A percentile compares a stretch with the other conserved stretches of the same genome.
phyloP scores from a whole-genome alignment of 2,888 invertebrate genomes.

The Pinctada fucata region DNA sequence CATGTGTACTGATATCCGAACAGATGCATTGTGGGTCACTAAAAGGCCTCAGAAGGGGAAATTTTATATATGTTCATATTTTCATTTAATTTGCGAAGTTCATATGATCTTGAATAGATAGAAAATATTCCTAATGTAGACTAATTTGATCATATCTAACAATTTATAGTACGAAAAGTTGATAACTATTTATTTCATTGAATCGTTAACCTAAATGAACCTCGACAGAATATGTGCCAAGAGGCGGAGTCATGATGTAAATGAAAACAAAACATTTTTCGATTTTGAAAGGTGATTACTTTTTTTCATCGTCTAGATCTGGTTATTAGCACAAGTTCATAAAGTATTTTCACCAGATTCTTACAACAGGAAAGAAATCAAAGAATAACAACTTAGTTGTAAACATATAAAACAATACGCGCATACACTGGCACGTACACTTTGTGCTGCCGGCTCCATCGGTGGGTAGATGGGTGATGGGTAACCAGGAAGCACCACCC shows the following conservation, averaged over 20 bases:
- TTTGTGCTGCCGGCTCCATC: no score
- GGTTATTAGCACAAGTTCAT: no score
- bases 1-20: slow-evolving; percentile 54
- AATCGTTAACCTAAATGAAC: neutral
- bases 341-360: no score
- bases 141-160: neutral
- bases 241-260: neutral
- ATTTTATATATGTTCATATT: neutral
- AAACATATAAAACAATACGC: no score
- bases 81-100: neutral
- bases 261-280: no score
- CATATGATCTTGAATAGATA: neutral
- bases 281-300: no score
- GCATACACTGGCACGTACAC: no score
- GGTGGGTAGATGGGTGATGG: no score
- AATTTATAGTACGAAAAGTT: neutral
- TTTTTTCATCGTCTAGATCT: no score
- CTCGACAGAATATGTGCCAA: neutral
- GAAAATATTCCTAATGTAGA: neutral
- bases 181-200: neutral
- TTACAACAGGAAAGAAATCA: no score
- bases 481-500: no score
- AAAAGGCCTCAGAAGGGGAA: slow-evolving; percentile 7
- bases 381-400: no score
- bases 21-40: slow-evolving; percentile 58